These are phyloP conservation scores for Acanthacorydalis orientalis DNA, from an alignment of 2,888 invertebrate species.

Conservation along the genomic window DNA sequence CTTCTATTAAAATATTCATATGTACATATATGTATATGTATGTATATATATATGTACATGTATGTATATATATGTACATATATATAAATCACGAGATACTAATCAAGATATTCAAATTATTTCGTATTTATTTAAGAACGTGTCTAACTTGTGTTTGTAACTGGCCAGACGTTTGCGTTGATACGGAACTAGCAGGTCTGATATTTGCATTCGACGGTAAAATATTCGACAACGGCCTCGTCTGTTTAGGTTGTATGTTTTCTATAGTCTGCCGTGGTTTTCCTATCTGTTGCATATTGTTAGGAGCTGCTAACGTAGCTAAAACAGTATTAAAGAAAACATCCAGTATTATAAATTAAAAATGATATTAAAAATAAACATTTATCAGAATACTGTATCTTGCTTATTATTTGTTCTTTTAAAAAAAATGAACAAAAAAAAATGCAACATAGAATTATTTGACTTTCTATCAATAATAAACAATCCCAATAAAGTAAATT, in stretches of 20 bases:
- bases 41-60: no score
- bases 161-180: constrained; percentile 59
- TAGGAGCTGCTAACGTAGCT: constrained; percentile 25
- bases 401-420: neutral
- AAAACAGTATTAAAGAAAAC: constrained; percentile 9
- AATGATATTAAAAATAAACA: neutral
- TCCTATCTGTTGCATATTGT: constrained; percentile 28
- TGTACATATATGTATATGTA: no score
- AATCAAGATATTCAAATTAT: no score
- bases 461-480: no score
- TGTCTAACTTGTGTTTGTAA: constrained; percentile 29
- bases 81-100: no score
- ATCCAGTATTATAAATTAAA: neutral
- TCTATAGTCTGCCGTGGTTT: constrained; percentile 35
- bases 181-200: constrained; percentile 65
- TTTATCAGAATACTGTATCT: neutral
- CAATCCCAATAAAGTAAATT: no score
- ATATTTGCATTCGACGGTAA: constrained; percentile 38
- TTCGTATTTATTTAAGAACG: no score
- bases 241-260: constrained; percentile 33
- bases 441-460: no score
- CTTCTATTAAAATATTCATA: no score
- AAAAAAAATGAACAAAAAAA: neutral
- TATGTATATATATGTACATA: no score
- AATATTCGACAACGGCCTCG: constrained; percentile 24